Evolutionary conservation across 2,797 vertebrate species (phyloP).

Genomic region (Loris lydekkerianus): DNA sequence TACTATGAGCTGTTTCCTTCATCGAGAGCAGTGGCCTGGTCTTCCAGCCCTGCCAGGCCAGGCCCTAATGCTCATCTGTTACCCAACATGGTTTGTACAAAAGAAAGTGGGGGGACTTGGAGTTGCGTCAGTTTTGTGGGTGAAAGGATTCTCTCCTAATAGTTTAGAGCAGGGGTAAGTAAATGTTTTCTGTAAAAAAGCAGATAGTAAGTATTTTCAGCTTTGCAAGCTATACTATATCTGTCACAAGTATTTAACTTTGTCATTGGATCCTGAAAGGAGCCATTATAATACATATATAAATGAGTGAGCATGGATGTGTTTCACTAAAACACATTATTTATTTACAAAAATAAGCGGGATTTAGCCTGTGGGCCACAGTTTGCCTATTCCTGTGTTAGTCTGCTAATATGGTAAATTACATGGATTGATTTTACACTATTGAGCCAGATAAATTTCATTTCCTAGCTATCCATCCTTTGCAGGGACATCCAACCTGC

Average conservation of each 20-base stretch:
- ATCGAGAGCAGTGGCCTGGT: neutral
- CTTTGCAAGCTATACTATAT: neutral
- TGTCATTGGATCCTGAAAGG: neutral
- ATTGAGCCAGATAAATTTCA: neutral
- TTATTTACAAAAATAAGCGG: slow-evolving; percentile 37
- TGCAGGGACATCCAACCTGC: neutral
- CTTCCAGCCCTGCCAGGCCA: neutral
- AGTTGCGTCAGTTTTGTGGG: neutral
- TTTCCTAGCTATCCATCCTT: neutral
- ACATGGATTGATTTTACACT: slow-evolving; percentile 22
- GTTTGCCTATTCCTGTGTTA: neutral
- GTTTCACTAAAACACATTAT: slow-evolving; percentile 15
- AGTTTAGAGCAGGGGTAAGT: neutral
- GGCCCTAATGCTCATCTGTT: neutral
- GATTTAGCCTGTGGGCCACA: neutral
- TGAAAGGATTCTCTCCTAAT: neutral
- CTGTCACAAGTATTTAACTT: neutral
- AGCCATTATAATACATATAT: neutral
- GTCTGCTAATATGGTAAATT: neutral
- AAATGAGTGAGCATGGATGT: neutral
- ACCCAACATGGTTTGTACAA: neutral
- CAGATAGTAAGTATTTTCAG: neutral
- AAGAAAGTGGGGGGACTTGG: neutral
- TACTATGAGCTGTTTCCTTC: neutral
- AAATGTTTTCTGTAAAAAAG: neutral